phyloP scores from a whole-genome alignment of 2,797 vertebrate genomes.

The Gymnocypris eckloni region DNA sequence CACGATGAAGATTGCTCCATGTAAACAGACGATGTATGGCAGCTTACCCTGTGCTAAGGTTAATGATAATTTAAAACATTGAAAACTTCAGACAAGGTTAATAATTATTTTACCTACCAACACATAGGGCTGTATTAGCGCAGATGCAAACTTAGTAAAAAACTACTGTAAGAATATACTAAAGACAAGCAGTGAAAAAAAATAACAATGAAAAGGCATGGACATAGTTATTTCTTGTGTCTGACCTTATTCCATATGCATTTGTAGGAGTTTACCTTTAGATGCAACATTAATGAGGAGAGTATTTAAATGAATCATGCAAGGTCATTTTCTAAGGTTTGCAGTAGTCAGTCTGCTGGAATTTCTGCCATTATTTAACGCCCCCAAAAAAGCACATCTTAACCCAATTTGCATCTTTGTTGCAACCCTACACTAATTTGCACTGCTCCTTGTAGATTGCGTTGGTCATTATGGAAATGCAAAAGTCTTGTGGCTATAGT shows the following conservation, averaged over 20 bases:
- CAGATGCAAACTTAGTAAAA: background rate
- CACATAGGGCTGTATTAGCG: background rate
- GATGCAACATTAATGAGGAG: background rate
- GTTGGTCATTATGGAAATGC: background rate
- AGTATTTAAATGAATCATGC: background rate
- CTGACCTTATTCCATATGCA: background rate
- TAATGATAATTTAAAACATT: background rate
- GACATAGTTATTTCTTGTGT: background rate
- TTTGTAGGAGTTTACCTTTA: background rate
- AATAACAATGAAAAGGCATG: background rate
- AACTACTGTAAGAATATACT: background rate
- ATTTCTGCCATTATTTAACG: background rate
- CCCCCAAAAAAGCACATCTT: background rate
- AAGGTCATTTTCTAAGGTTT: background rate
- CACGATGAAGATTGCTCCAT: background rate
- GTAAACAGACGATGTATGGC: background rate
- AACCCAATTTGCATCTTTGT: background rate
- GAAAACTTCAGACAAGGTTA: background rate
- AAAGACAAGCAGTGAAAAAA: background rate
- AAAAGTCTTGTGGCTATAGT: background rate
- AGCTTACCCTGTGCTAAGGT: background rate
- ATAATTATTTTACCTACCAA: background rate
- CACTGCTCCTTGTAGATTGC: background rate
- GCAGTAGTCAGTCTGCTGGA: background rate
- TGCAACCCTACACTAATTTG: background rate